Conservation (phyloP, 2,888 invertebrate genomes). For the Hetaerina titia region DNA sequence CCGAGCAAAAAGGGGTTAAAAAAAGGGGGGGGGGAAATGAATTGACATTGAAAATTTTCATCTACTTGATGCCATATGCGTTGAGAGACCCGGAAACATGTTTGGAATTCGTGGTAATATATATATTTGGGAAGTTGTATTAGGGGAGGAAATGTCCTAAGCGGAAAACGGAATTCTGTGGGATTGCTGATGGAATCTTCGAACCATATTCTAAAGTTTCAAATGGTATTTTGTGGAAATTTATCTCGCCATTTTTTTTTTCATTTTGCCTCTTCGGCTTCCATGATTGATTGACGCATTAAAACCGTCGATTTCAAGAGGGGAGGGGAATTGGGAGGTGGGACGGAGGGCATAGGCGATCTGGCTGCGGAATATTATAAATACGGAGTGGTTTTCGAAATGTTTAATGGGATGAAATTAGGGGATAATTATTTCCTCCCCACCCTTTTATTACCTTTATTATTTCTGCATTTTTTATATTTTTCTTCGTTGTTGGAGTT, state of each 20-base stretch:
- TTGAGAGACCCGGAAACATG: too few relatives aligned
- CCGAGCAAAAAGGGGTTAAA: too few relatives aligned
- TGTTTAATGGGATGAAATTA: slow-evolving; percentile 25
- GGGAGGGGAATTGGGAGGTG: not conserved
- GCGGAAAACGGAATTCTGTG: too few relatives aligned
- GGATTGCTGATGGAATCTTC: not conserved
- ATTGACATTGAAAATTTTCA: too few relatives aligned
- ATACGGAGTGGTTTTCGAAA: not conserved
- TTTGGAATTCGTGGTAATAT: too few relatives aligned
- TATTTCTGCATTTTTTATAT: not conserved
- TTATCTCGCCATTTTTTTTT: not conserved
- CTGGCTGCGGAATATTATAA: not conserved
- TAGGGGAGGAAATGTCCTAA: too few relatives aligned
- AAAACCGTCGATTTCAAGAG: not conserved
- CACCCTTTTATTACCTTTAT: not conserved
- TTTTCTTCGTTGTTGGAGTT: not conserved
- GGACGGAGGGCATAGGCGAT: not conserved
- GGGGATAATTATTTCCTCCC: slow-evolving; percentile 22
- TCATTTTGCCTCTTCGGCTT: not conserved
- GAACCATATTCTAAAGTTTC: not conserved
- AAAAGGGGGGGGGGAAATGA: too few relatives aligned
- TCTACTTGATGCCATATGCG: too few relatives aligned
- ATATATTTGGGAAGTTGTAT: too few relatives aligned
- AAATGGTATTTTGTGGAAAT: not conserved
- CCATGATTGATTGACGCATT: not conserved